Evolutionary conservation across 2,797 vertebrate genomes (phyloP).

Genomic region (Oreonectes daqikongensis): DNA sequence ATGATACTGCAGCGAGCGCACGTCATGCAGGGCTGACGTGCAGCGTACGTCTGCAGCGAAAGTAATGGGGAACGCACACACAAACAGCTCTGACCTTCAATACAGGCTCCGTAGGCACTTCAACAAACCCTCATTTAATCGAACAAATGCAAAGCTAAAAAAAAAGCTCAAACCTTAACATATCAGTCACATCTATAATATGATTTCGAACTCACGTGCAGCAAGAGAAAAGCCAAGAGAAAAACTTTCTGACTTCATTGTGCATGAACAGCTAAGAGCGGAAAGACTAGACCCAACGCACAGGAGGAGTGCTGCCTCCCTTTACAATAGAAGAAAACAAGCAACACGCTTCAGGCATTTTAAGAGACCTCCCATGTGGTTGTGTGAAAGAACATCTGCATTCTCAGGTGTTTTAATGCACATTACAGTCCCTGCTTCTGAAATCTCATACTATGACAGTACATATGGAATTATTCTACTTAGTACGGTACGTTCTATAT

Average conservation of each 20-base stretch:
- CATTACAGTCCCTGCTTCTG: not conserved
- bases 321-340: slow-evolving; percentile 14
- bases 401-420: not conserved
- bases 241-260: not conserved
- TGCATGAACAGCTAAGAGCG: not conserved
- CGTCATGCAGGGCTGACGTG: not conserved
- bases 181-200: not conserved
- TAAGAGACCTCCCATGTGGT: not conserved
- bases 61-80: slow-evolving; percentile 12
- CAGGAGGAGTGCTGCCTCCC: not conserved
- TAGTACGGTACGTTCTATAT: no score
- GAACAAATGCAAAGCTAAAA: not conserved
- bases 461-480: no score
- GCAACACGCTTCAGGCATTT: not conserved
- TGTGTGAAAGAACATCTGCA: not conserved
- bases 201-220: not conserved
- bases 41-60: slow-evolving; percentile 30
- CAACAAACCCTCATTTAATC: slow-evolving; percentile 4
- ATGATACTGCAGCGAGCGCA: slow-evolving; percentile 18
- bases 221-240: not conserved
- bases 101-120: not conserved
- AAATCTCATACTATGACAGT: no score
- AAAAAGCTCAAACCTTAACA: not conserved
- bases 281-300: not conserved
- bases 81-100: slow-evolving; percentile 48